Percentiles rank a stretch among this genome's conserved stretches.
Conservation (phyloP, 2,113 vertebrate species). For the Leptobrachium ailaonicum region DNA sequence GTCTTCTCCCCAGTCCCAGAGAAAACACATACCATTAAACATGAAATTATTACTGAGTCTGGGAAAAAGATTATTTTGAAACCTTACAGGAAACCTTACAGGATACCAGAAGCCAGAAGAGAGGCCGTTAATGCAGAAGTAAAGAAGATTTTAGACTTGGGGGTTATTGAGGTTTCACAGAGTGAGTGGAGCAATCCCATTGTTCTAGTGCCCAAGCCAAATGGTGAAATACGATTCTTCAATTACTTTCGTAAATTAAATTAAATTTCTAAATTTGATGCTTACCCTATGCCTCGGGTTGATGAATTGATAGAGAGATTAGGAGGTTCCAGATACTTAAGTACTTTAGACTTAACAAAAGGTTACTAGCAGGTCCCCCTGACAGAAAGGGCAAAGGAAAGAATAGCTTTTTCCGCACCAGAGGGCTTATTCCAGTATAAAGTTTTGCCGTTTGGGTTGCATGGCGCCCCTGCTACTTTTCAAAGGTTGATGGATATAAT, state of each 20-base stretch:
- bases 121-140: neutral
- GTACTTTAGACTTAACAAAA: neutral
- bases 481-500: too few relatives aligned
- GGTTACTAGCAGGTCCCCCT: neutral
- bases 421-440: too few relatives aligned
- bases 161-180: neutral
- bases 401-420: too few relatives aligned
- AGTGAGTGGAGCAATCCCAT: conserved; percentile 4
- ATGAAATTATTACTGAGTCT: neutral
- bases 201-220: neutral
- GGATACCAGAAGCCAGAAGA: neutral
- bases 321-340: neutral
- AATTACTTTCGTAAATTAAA: conserved; percentile 8
- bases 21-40: neutral
- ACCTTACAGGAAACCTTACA: neutral
- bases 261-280: neutral
- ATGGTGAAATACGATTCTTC: neutral
- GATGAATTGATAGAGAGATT: neutral
- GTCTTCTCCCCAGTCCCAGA: neutral
- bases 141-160: neutral
- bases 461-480: too few relatives aligned
- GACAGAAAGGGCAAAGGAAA: too few relatives aligned
- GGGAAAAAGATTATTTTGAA: neutral
- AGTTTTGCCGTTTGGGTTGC: too few relatives aligned
- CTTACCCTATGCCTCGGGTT: neutral